Conservation (phyloP, 2,888 invertebrate genomes). For the Lithophane leautieri region DNA sequence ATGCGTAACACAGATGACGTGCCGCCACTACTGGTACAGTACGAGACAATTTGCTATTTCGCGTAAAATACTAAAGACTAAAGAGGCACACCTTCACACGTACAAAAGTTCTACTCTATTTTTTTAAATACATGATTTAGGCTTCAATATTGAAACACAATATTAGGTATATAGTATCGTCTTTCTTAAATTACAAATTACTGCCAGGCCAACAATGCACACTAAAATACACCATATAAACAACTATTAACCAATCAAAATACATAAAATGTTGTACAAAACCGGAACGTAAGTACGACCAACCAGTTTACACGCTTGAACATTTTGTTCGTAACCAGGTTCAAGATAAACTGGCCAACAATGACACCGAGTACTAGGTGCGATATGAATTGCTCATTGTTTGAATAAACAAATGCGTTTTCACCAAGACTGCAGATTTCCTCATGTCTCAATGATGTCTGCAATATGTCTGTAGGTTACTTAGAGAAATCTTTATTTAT, state of each 20-base stretch:
- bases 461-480: conserved; percentile 34
- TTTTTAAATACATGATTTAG: neutral
- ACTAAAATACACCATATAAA: conserved; percentile 1
- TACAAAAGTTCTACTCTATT: too few species aligned
- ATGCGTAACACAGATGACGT: too few species aligned
- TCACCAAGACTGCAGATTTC: conserved; percentile 52
- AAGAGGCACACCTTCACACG: too few species aligned
- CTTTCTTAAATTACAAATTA: neutral
- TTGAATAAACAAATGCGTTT: conserved; percentile 55
- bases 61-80: too few species aligned
- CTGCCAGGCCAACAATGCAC: conserved; percentile 8
- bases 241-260: neutral
- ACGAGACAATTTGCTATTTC: too few species aligned
- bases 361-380: neutral
- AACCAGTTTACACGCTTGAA: conserved; percentile 6
- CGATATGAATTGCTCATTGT: conserved; percentile 64
- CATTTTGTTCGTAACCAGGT: neutral
- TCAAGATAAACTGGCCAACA: conserved; percentile 5
- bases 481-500: conserved; percentile 49
- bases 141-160: neutral
- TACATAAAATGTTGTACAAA: neutral
- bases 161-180: neutral
- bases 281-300: conserved; percentile 5
- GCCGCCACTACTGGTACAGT: too few species aligned
- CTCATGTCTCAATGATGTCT: conserved; percentile 47